phyloP scores from a whole-genome alignment of 2,797 vertebrate species.

The Amblyraja radiata region DNA sequence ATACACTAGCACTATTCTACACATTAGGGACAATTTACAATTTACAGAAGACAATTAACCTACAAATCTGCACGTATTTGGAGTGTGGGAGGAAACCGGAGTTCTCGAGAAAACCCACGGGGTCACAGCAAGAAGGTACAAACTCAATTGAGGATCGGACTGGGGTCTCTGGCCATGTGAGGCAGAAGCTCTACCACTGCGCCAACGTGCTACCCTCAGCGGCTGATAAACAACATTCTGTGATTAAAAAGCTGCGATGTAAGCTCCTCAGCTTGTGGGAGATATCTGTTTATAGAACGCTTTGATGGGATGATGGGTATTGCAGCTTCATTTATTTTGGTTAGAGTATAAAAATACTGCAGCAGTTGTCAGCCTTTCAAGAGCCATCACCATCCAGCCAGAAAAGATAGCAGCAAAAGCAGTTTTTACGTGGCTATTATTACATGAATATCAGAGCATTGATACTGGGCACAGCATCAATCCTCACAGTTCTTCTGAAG shows the following conservation, averaged over 20 bases:
- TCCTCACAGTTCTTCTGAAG: neutral
- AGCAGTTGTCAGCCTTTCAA: neutral
- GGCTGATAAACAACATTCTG: neutral
- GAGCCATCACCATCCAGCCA: neutral
- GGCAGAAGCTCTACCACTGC: no score
- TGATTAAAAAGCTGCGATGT: neutral
- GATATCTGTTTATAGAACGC: constrained; percentile 7
- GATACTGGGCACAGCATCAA: neutral
- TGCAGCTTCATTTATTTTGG: neutral
- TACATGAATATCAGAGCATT: neutral
- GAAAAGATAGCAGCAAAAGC: neutral
- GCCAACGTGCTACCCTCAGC: no score
- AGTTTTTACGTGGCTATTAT: neutral
- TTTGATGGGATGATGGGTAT: neutral
- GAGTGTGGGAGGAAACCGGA: no score
- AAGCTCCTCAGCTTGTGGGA: neutral
- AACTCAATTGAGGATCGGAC: no score
- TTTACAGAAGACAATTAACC: no score
- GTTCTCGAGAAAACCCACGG: no score
- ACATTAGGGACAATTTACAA: no score
- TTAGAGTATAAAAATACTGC: no score
- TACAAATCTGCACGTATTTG: no score
- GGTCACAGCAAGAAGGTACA: no score
- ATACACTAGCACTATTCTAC: no score
- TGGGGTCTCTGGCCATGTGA: no score